phyloP scores from a whole-genome alignment of 2,113 vertebrate genomes.

The Zosterops borbonicus region DNA sequence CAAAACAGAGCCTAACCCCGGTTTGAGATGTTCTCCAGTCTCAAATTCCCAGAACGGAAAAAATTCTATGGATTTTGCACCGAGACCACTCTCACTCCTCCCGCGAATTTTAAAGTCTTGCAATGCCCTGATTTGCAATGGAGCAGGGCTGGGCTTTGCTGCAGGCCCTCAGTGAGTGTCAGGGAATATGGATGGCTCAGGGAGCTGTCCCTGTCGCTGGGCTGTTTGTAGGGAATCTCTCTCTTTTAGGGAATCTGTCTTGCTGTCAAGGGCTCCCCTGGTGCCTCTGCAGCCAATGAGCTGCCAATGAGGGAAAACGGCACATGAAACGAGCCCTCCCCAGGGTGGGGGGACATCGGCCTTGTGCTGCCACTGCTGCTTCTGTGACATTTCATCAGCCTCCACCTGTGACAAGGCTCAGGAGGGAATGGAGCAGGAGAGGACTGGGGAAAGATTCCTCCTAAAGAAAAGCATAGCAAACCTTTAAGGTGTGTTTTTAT shows the following conservation, averaged over 20 bases:
- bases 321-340: neutral
- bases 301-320: conserved; percentile 8
- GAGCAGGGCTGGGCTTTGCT: neutral
- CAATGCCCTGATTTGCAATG: neutral
- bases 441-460: neutral
- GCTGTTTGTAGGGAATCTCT: neutral
- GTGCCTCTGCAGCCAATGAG: neutral
- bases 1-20: neutral
- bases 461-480: neutral
- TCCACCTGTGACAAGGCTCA: neutral
- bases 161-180: neutral
- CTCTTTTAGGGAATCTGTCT: neutral
- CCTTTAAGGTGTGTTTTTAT: neutral
- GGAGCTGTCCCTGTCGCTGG: neutral
- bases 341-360: neutral
- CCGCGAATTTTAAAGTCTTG: neutral
- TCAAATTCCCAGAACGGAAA: neutral
- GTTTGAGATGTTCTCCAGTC: neutral
- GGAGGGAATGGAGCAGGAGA: neutral
- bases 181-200: neutral
- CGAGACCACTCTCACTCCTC: neutral
- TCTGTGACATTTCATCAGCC: neutral
- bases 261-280: neutral
- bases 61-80: neutral
- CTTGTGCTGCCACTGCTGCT: neutral